Evolutionary conservation across 1,140 invertebrate genomes (phyloP).

Genomic region (Latrodectus geometricus): DNA sequence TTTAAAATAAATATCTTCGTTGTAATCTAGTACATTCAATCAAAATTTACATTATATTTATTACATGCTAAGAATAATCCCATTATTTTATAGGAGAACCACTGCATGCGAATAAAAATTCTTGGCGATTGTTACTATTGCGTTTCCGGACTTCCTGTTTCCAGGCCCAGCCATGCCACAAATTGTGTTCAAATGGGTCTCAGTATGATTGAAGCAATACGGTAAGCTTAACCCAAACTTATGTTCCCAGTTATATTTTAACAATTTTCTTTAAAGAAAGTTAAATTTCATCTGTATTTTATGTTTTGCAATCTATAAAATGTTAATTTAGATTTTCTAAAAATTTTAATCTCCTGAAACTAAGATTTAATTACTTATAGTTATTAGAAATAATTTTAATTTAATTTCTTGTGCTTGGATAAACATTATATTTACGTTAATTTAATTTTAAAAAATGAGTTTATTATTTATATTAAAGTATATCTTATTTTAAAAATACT

Average conservation of each 20-base stretch:
- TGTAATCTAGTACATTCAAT: neutral
- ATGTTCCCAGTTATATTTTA: too few species aligned
- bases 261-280: neutral
- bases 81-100: slow-evolving; percentile 80
- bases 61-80: neutral
- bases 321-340: too few species aligned
- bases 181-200: slow-evolving; percentile 97
- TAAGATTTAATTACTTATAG: too few species aligned
- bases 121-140: slow-evolving; percentile 97
- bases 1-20: neutral
- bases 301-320: too few species aligned
- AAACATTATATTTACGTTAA: too few species aligned
- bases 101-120: slow-evolving; percentile 95
- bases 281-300: too few species aligned
- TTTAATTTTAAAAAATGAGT: too few species aligned
- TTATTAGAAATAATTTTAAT: too few species aligned
- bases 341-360: too few species aligned
- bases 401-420: too few species aligned
- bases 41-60: neutral
- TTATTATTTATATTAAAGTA: too few species aligned
- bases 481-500: too few species aligned
- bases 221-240: slow-evolving; percentile 72
- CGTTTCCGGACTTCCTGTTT: slow-evolving; percentile 91
- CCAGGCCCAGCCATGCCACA: slow-evolving; percentile 90
- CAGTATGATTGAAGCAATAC: slow-evolving; percentile 96